Evolutionary conservation across 2,888 invertebrate species (phyloP), one percentile per base, ranked within the genome.

Genomic region (Electrophaes corylata): DNA sequence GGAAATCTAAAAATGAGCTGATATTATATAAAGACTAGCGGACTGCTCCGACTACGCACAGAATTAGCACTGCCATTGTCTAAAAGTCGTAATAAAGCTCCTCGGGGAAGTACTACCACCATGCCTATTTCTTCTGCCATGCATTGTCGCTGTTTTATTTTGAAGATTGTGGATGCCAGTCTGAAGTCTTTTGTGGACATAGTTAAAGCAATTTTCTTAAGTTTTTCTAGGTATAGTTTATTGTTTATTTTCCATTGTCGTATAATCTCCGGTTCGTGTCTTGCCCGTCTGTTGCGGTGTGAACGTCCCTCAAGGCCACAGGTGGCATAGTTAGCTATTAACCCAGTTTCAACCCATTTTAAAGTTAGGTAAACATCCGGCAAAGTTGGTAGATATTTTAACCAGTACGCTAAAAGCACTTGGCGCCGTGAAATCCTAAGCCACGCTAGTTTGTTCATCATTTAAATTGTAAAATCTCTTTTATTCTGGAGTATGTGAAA

Each of bases 291-390:
- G 48, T 39, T 18, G 18, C 40, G 18, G 12, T 35, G 14, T 49
- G 18, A 53, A 46, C 43, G 39, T 10, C 31, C 35, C 44, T 12
- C 12, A 43, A 61, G 68, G 61, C 75, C 83, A 80, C 85, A 86
- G 86, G 86, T 88, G 86, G 76, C 72, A 70, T 66, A 79, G 78
- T 78, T 75, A 72, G 67, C 72, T 65, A 63, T 69, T 79, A 81
- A 81, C 83, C 83, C 66, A 86, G 78, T 86, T 87, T 71, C 67
- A 71, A 73, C 71, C 68, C 75, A 79, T 86, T 83, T 79, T 79
- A 81, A 85, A 86, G 79, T 85, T 83, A 70, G 65, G 68, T 76
- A 78, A 80, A 83, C 76, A 78, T 69, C 70, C 71, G 66, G 57
- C 57, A 44, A 69, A 73, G 70, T 75, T 70, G 63, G 64, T 63